These are phyloP conservation scores for Meteorus cinctellus DNA, from an alignment of 2,888 invertebrate genomes.

Conservation along the genomic window DNA sequence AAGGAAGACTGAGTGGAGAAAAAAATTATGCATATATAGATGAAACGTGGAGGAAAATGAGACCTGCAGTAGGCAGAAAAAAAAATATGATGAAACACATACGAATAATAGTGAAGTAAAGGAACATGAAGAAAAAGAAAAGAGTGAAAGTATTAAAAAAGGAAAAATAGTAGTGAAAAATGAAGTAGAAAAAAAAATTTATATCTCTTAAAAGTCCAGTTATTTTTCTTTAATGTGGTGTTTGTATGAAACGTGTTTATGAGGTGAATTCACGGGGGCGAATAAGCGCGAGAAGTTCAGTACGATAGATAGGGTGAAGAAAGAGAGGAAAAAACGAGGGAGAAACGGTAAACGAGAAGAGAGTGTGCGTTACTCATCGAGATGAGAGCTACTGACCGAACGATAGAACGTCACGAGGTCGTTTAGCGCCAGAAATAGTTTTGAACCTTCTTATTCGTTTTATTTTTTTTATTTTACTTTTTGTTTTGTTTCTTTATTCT, in stretches of 20 bases:
- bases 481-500: slow-evolving; percentile 37
- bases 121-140: background rate
- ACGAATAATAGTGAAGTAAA: background rate
- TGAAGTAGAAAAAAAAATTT: slow-evolving; percentile 10
- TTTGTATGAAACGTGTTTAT: slow-evolving; percentile 29
- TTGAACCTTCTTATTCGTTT: slow-evolving; percentile 66
- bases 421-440: slow-evolving; percentile 65
- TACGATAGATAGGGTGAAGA: background rate
- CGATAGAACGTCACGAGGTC: slow-evolving; percentile 66
- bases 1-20: background rate
- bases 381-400: slow-evolving; percentile 63
- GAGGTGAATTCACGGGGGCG: slow-evolving; percentile 24
- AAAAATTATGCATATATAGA: slow-evolving; percentile 40
- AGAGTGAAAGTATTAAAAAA: background rate
- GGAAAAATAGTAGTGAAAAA: background rate
- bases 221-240: slow-evolving; percentile 34
- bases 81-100: slow-evolving; percentile 5
- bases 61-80: background rate
- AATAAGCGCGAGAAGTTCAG: slow-evolving; percentile 1
- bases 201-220: slow-evolving; percentile 10
- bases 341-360: slow-evolving; percentile 22
- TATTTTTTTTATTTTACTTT: slow-evolving; percentile 52
- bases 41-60: background rate
- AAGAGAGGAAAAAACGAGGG: slow-evolving; percentile 27
- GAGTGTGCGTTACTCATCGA: slow-evolving; percentile 46